Evolutionary conservation across 2,797 vertebrate genomes (phyloP), one percentile per base, ranked within the genome.

Genomic region (Gallinago nigripennis): DNA sequence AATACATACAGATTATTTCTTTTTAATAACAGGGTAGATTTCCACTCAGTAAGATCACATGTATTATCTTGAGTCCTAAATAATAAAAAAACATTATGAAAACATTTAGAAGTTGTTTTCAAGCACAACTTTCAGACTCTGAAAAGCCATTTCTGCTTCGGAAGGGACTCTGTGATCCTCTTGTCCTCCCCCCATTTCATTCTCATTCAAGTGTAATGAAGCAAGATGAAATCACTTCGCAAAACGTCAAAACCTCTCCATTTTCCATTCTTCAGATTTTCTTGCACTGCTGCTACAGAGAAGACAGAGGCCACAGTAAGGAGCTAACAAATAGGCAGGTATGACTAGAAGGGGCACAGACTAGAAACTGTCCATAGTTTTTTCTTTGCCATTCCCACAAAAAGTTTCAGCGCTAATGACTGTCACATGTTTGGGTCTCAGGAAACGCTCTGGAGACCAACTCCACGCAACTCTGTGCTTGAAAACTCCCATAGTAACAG

Each of bases 181-280:
- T 79, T 63, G 15, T 70, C 54, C n/a, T 94, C 37, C 23, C 23
- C 69, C 69, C 37, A 81, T 82, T 95, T 90, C 57, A 86, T 79
- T 89, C 73, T 88, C 76, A 78, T 21, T 92, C 48, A 96, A 93
- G 94, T 75, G 64, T 81, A 96, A 77, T 17, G 20, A 97, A 91
- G 76, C 66, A 94, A 82, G 63, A n/a, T 57, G 33, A 92, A 96
- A 95, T 88, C 64, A 85, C 63, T 87, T 82, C 28, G 18, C 65
- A 72, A 89, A 92, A 75, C n/a, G 18, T 78, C 83, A 69, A 86
- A 85, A 77, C 53, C 33, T 43, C 56, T 92, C 51, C 18, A 20
- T 37, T 77, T 56, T 66, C 20, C 8, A 6, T 33, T 88, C 54
- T 89, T 88, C 78, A 48, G 17, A 6, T 51, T 54, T 43, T 46